Base-by-base conservation (phyloP, 2,797 vertebrate species). In the Cuniculus paca region DNA sequence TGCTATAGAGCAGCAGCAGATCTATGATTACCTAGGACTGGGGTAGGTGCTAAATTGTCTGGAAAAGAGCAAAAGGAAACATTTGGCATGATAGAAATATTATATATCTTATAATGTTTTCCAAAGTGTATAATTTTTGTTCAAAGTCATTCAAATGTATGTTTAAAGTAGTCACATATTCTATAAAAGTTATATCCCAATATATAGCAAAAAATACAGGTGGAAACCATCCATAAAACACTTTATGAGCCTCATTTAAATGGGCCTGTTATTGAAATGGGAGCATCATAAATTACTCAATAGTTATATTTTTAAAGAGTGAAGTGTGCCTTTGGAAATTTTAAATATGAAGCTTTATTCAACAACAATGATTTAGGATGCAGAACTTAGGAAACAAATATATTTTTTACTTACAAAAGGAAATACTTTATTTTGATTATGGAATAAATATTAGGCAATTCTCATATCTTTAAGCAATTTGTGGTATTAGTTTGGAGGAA, bases 351-450 rank as follows among this genome's bases (percentile, higher is more conserved):
- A 81, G 68, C 91, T 28, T 9, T 7, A 81, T 90, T 79, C 54
- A 82, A 68, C 5, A 72, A 26, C 48, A 92, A 74, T 93, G 26
- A 82, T 45, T 17, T 31, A 93, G 16, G n/a, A 86, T 88, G 50
- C 39, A 50, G n/a, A 91, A 83, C 61, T 90, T 78, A 93, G 31
- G 61, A 89, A 97, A 80, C 12, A 90, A 63, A 48, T 58, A 58
- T 74, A 42, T 84, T 88, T 87, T 90, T 22, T 88, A n/a, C 39
- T 79, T 83, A 42, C 39, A 20, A 60, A 77, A 74, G 85, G 26
- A 6, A 68, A 19, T 85, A 81, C 52, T 85, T 86, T 77, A 79
- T 60, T 74, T 92, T 75, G 81, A 52, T 94, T 80, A 50, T n/a
- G 14, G 4, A 84, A 72, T 1, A 31, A 87, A n/a, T 54, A 14